A percentile compares a stretch with the other conserved stretches of the same genome.
Evolutionary conservation across 2,888 invertebrate species (phyloP).

Genomic region (Melitaea athalia): DNA sequence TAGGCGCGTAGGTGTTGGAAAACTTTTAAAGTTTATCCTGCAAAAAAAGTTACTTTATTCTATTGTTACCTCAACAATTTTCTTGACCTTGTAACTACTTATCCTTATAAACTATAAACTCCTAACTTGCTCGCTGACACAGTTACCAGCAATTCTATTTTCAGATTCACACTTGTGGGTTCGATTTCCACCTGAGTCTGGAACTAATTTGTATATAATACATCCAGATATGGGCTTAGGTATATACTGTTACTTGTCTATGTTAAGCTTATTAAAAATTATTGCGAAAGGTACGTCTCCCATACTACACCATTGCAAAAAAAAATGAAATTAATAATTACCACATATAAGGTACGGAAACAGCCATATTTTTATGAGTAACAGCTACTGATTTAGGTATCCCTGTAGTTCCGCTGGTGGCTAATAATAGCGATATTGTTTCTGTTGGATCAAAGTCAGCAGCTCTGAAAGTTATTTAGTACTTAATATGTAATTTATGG

Average conservation of each 20-base stretch:
- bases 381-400: constrained; percentile 59
- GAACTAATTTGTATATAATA: too few species aligned
- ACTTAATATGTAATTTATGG: not conserved
- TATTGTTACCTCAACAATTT: too few species aligned
- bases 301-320: not conserved
- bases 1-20: constrained; percentile 48
- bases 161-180: too few species aligned
- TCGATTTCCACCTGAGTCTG: too few species aligned
- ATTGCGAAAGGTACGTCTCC: too few species aligned
- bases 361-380: constrained; percentile 55
- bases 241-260: too few species aligned
- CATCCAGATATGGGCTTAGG: too few species aligned
- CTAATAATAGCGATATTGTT: constrained; percentile 52
- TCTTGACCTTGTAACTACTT: too few species aligned
- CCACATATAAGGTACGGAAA: not conserved
- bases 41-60: not conserved
- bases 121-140: too few species aligned
- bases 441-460: constrained; percentile 58
- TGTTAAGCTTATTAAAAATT: too few species aligned
- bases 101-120: too few species aligned
- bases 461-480: constrained; percentile 43
- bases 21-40: constrained; percentile 24
- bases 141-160: too few species aligned
- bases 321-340: not conserved
- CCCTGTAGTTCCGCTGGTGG: constrained; percentile 68